Conservation (phyloP, 2,888 invertebrate genomes). For the Trichopria drosophilae region DNA sequence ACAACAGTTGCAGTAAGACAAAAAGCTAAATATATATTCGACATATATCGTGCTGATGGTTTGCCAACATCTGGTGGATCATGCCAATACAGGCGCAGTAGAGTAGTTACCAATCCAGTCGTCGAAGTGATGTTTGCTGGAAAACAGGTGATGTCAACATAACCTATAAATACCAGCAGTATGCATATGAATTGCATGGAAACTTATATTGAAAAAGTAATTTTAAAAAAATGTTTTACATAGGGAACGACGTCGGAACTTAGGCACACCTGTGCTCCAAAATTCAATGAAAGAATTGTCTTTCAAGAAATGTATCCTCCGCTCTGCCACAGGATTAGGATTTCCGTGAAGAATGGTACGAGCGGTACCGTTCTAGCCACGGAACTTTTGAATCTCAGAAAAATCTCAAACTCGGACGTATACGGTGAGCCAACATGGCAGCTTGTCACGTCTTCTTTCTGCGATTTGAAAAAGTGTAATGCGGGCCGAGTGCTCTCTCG, state of each 20-base stretch:
- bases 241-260: conserved; percentile 50
- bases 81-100: conserved; percentile 41
- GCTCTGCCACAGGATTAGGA: conserved; percentile 71
- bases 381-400: conserved; percentile 63
- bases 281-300: conserved; percentile 76
- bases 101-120: conserved; percentile 56
- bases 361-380: conserved; percentile 61
- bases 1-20: conserved; percentile 59
- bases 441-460: too few relatives aligned
- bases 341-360: conserved; percentile 62
- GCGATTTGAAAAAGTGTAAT: too few relatives aligned
- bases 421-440: conserved; percentile 61
- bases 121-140: conserved; percentile 69
- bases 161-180: too few relatives aligned
- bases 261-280: conserved; percentile 63
- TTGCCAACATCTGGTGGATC: conserved; percentile 52
- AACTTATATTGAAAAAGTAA: too few relatives aligned
- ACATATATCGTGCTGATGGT: conserved; percentile 64
- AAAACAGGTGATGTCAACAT: conserved; percentile 60
- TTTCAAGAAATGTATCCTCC: conserved; percentile 84
- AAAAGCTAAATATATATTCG: conserved; percentile 61
- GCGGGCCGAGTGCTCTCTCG: too few relatives aligned
- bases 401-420: conserved; percentile 66
- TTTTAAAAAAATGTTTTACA: conserved; percentile 16
- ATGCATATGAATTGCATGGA: too few relatives aligned